Base-by-base conservation (phyloP, 2,888 invertebrate genomes). In the Cheilosia vulpina region DNA sequence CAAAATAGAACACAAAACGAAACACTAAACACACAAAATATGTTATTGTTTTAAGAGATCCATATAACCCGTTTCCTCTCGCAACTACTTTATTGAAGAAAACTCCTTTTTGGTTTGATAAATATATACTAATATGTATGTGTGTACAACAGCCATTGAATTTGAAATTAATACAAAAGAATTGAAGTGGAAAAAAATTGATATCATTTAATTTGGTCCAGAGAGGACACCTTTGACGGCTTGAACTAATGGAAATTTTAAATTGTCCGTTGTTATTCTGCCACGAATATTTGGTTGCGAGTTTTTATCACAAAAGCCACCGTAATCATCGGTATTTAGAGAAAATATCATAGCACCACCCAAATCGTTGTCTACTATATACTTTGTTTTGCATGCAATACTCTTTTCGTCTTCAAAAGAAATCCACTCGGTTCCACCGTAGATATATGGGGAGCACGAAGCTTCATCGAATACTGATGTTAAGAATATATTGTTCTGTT, bases 281-380 rank as follows among this genome's bases (percentile, higher is more conserved):
- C 38, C 52, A 27, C 31, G 21, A 11, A 55, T 43, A 11, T 47
- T 79, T 65, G 68, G 53, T 79, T 68, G 11, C 24, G 13, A 27
- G 2, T 87, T 87, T 6, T 87, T 83, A 31, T 87, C 87, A 58
- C 96, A 97, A 19, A 91, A 90, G 68, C 92, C 93, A 19, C 78
- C 87, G 90, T 94, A 95, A 91, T 98, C 97, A 90, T 98, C 98
- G 2, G 94, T 93, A 90, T 97, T 97, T 27, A 98, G 93, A 11
- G 96, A 95, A 92, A 95, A 97, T 78, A 97, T 93, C 97, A 97
- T 97, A 5, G 95, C 96, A 41, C 98, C 98, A 60, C 95, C 95
- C 88, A 96, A 94, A 43, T 94, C 93, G 62, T 94, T 93, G 7
- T 93, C 92, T 89, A 93, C 94, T 1, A 96, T 94, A 91, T 93